These are phyloP conservation scores for Lepeophtheirus salmonis DNA, from an alignment of 1,140 invertebrate genomes.

Conservation along the genomic window DNA sequence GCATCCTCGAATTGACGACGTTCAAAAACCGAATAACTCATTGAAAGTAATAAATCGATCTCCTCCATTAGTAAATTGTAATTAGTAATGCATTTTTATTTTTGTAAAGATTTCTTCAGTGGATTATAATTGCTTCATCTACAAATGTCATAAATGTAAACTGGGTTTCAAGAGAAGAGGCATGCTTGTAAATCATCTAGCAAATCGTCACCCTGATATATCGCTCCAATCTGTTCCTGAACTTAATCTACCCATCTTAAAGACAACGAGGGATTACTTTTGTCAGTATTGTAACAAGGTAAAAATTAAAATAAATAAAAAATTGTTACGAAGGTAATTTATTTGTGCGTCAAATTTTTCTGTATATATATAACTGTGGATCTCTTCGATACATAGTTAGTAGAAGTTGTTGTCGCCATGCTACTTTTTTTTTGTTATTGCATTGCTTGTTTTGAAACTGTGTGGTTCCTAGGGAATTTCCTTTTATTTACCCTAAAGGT, in stretches of 20 bases:
- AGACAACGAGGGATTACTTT: constrained; percentile 57
- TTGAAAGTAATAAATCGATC: too few relatives aligned
- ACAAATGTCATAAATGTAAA: constrained; percentile 57
- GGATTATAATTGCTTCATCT: constrained; percentile 55
- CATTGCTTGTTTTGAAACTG: background rate
- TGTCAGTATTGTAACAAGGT: constrained; percentile 68
- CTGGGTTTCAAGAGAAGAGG: constrained; percentile 62
- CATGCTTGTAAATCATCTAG: constrained; percentile 65
- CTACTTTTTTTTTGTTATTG: background rate
- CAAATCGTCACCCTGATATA: constrained; percentile 31
- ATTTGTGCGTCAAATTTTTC: background rate
- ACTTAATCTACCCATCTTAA: constrained; percentile 56
- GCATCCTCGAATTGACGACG: constrained; percentile 30
- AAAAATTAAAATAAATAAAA: constrained; percentile 5
- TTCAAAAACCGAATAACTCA: too few relatives aligned
- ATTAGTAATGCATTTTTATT: constrained; percentile 1
- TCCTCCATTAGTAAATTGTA: background rate
- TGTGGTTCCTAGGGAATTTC: background rate
- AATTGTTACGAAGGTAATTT: background rate
- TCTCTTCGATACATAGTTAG: background rate
- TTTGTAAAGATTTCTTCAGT: constrained; percentile 37
- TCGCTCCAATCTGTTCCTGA: constrained; percentile 46
- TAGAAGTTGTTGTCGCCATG: background rate
- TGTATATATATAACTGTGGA: constrained; percentile 1
- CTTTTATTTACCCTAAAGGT: background rate